Evolutionary conservation across 2,888 invertebrate species (phyloP), one percentile per base, ranked within the genome.

Genomic region (Ametastegia equiseti): DNA sequence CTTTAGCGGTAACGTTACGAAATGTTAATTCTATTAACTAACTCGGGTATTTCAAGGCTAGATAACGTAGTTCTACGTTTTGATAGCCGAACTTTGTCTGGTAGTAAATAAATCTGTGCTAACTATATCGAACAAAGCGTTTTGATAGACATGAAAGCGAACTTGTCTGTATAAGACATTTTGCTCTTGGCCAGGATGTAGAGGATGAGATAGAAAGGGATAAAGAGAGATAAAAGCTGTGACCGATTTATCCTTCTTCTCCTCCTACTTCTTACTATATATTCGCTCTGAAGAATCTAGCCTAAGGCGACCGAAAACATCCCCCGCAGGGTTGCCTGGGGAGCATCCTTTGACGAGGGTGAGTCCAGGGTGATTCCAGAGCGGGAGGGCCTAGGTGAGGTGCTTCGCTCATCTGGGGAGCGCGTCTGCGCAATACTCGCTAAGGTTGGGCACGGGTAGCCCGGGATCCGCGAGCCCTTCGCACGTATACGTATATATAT

Each of bases 391-490:
- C 19, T 75, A 30, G 50, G 50, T 15, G 50, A 50, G 30, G 23
- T 63, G 75, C 36, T 60, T 78, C 78, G 78, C 60, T 78, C 60
- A 63, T 63, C 67, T 67, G 80, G 80, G 69, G 69, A 27, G 45
- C 63, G 77, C 75, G 63, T 30, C 81, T 75, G 81, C 73, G 71
- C 73, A 39, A 36, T 39, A 9, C n/a, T 39, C 65, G 9, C 6
- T 9, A 19, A 45, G 80, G 80, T 82, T 63, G 82, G 81, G 80
- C 82, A 77, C 82, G 65, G 82, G 83, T 82, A 81, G 81, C 83
- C 84, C 83, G 80, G 84, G 86, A 86, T 85, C 81, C 81, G 82
- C 84, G 82, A 86, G 83, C 83, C 83, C 83, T 81, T 81, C 81
- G 75, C 78, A 81, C 84, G 81, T 84, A 83, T 77, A 83, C 23